Base-by-base conservation (phyloP, 1,140 invertebrate genomes). In the Drosophila tsacasi region DNA sequence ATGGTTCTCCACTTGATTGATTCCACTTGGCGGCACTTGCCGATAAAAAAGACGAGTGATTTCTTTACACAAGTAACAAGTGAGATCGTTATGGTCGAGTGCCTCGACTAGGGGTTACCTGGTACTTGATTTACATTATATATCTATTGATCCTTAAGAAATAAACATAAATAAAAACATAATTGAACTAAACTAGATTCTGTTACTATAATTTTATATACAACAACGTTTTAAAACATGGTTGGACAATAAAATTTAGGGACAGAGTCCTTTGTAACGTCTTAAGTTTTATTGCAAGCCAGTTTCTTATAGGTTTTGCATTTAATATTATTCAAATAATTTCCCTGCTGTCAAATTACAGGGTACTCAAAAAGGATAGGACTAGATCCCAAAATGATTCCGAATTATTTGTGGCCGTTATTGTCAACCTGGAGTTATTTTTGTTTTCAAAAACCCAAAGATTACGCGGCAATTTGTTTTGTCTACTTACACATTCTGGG, bases 401-500 rank as follows among this genome's bases (percentile, higher is more conserved):
- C 67, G 64, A 86, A 77, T 84, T 79, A 83, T 84, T 77, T 61
- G 35, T 42, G 42, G 55, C 46, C 40, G n/a, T 69, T 52, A 71
- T 73, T 85, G 79, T 84, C 81, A 78, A 71, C 67, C 61, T 62
- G 37, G 5, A 61, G 62, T 44, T 65, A n/a, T 5, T 25, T 46
- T 21, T n/a, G n/a, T n/a, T 65, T 35, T 39, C 61, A 25, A 13
- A 63, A 60, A 71, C 75, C 71, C 79, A 57, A 77, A 89, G 84
- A 89, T 89, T 89, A 89, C 84, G 77, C 81, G 78, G 84, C 84
- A 89, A 89, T 89, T 89, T 89, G 84, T 89, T 76, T 89, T 89
- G 84, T 89, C 58, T 39, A 55, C 32, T 46, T n/a, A 54, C 55
- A 65, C 35, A 65, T 79, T 71, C 67, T 60, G 44, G 76, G 60